Evolutionary conservation across 2,113 vertebrate species (phyloP), one percentile per base, ranked within the genome.

Genomic region (Zeus faber): DNA sequence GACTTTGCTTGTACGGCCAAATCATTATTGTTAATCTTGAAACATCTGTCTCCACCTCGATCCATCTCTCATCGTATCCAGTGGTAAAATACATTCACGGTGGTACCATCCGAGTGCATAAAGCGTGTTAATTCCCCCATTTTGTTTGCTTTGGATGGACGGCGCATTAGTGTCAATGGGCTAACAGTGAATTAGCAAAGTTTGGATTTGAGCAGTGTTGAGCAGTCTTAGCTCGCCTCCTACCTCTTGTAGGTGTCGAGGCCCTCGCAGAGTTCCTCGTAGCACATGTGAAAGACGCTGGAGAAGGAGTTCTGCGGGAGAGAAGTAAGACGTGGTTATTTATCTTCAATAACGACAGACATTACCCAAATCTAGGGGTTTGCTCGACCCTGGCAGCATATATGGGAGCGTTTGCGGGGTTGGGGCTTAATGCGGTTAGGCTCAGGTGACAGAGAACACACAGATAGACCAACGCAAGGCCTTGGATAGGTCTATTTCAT

Each of bases 251-350:
- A 56, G 21, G 75, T 57, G 31, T 91, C 89, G 11, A 89, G 48
- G 33, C 89, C 73, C 52, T 92, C 88, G 31, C 81, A 74, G 23
- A 94, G 79, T 63, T 95, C 93, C 41, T 97, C 91, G 45, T 90
- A 91, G 65, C 96, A 94, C 96, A 98, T 98, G 77, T 98, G 93
- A 81, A 98, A 98, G 58, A 98, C 93, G 39, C 93, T 93, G 70
- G 95, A 95, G 87, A 98, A 99, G 21, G 94, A 92, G 79, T 98
- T 94, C 95, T 98, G 85, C 27, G 87, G 67, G 13, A 77, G 61
- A 47, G 35, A 55, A 70, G 65, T 6, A 11, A 44, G 47, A 41
- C 6, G 1, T 10, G 1, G 16, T 59, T 74, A 72, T 55, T 70
- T 40, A 26, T 37, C 24, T 51, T 9, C 5, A 43, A 0, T 46